These are phyloP conservation scores for Alethe castanea DNA, from an alignment of 2,113 vertebrate species.

Conservation along the genomic window DNA sequence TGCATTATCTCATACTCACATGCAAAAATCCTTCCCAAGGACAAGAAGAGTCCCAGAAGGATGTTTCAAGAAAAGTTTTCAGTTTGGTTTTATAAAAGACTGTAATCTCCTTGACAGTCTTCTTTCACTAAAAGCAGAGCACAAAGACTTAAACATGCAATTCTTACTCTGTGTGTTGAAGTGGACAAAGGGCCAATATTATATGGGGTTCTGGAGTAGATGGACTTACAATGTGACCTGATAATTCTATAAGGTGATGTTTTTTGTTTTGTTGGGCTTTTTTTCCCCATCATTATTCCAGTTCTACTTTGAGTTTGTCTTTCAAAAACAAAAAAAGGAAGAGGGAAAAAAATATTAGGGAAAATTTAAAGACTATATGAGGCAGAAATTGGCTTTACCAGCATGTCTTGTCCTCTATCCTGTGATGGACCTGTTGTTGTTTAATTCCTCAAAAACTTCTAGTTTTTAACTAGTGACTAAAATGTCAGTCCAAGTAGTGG, in stretches of 20 bases:
- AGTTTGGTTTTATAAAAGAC: not conserved
- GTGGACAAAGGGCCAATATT: not conserved
- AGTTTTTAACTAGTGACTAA: not conserved
- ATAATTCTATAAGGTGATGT: not conserved
- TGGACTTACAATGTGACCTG: not conserved
- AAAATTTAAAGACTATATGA: not conserved
- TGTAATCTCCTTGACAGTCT: not conserved
- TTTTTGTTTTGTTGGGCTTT: no score
- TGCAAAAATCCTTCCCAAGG: not conserved
- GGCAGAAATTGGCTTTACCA: not conserved
- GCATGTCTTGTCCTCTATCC: not conserved
- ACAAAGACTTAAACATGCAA: not conserved
- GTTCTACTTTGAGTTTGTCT: not conserved
- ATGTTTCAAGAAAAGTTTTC: not conserved
- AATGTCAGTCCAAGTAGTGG: not conserved
- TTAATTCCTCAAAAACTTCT: not conserved
- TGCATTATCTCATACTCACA: not conserved
- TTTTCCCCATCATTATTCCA: not conserved
- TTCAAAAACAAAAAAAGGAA: not conserved
- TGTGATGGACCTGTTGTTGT: not conserved
- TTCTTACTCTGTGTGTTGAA: not conserved
- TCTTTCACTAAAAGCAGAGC: not conserved
- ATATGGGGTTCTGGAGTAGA: not conserved
- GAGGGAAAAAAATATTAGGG: not conserved
- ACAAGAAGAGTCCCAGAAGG: not conserved